phyloP scores from a whole-genome alignment of 2,797 vertebrate genomes.

The Poecilia velifera region DNA sequence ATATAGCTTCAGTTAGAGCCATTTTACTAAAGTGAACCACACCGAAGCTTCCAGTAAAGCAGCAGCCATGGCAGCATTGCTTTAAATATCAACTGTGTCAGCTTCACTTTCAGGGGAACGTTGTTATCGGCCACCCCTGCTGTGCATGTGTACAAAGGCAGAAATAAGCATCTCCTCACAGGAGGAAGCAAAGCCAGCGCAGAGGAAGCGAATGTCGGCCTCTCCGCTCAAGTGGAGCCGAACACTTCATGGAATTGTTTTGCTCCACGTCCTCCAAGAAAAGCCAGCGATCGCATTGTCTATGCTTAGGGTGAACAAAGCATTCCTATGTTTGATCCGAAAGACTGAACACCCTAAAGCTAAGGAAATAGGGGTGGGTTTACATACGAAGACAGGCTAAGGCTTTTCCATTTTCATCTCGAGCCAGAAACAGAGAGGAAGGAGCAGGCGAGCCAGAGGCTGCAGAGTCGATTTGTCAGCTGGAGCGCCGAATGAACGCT shows the following conservation, averaged over 20 bases:
- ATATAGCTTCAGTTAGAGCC: background rate
- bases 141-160: slow-evolving; percentile 48
- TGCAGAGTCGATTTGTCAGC: slow-evolving; percentile 60
- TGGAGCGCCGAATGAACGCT: slow-evolving; percentile 50
- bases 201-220: slow-evolving; percentile 43
- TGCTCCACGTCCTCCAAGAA: slow-evolving; percentile 38
- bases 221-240: slow-evolving; percentile 31
- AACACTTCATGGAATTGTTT: slow-evolving; percentile 58
- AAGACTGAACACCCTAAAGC: slow-evolving; percentile 42
- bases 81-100: slow-evolving; percentile 34
- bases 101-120: slow-evolving; percentile 37
- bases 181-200: slow-evolving; percentile 15
- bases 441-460: slow-evolving; percentile 31
- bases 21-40: background rate
- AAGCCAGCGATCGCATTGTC: slow-evolving; percentile 46
- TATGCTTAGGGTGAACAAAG: slow-evolving; percentile 45
- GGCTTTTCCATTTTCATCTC: slow-evolving; percentile 48
- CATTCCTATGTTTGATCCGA: slow-evolving; percentile 29
- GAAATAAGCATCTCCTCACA: slow-evolving; percentile 46
- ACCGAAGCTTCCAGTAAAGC: background rate
- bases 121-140: slow-evolving; percentile 34
- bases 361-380: slow-evolving; percentile 42
- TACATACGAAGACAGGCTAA: slow-evolving; percentile 27
- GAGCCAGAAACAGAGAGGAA: slow-evolving; percentile 22
- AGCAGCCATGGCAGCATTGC: slow-evolving; percentile 14